These are phyloP conservation scores for Magallana gigas DNA, from an alignment of 1,140 invertebrate species.

Conservation along the genomic window DNA sequence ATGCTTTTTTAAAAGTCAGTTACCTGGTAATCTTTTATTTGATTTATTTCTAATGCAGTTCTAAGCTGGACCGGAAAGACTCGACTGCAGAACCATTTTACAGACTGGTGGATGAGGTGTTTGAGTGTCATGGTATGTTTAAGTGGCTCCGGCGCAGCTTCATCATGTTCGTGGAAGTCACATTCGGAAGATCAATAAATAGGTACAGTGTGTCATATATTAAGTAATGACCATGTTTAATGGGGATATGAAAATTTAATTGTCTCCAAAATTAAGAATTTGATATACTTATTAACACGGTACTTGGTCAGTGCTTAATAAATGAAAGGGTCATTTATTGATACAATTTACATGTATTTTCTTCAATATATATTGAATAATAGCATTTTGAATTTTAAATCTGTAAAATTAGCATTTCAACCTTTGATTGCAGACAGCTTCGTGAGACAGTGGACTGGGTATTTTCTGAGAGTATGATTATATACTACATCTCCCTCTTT, in stretches of 20 bases:
- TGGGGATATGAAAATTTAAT: no score
- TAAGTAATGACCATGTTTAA: no score
- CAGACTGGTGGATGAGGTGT: constrained; percentile 90
- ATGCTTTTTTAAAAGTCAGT: no score
- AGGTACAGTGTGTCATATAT: constrained; percentile 79
- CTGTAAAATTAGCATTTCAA: no score
- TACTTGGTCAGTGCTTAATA: no score
- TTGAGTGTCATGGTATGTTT: constrained; percentile 92
- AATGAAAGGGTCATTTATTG: no score
- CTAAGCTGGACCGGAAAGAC: constrained; percentile 81
- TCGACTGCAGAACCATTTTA: constrained; percentile 94
- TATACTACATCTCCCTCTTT: constrained; percentile 91
- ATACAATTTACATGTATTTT: no score
- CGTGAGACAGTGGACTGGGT: constrained; percentile 91
- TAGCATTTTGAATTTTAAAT: no score
- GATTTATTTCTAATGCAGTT: constrained; percentile 50
- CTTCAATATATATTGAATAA: no score
- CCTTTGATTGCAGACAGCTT: constrained; percentile 85
- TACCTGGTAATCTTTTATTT: no score
- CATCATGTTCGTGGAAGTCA: constrained; percentile 94
- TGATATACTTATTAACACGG: no score
- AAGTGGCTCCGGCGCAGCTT: constrained; percentile 91
- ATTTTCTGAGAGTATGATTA: constrained; percentile 93
- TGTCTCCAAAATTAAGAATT: no score
- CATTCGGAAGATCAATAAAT: constrained; percentile 94